Evolutionary conservation across 2,113 vertebrate species (phyloP).

Genomic region (Ctenodactylus gundi): DNA sequence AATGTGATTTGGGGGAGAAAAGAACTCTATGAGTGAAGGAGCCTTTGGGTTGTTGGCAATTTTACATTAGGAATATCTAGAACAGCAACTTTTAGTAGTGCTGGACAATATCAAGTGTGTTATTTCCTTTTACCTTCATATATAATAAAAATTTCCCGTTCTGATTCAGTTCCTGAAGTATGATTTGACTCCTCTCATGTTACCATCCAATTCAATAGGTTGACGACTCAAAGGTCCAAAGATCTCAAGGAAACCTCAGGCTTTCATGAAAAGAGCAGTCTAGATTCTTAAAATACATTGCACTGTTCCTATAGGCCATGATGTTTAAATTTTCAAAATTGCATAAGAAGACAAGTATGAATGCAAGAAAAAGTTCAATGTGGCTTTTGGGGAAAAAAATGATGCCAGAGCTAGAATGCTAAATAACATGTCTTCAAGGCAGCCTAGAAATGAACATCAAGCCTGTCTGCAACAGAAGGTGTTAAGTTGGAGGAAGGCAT

Average conservation of each 20-base stretch:
- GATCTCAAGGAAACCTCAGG: neutral
- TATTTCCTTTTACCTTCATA: neutral
- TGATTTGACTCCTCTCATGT: neutral
- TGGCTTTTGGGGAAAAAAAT: neutral
- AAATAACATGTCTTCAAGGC: neutral
- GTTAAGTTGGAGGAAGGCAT: neutral
- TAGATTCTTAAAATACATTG: neutral
- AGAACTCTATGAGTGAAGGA: neutral
- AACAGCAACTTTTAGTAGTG: neutral
- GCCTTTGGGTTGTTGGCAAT: neutral
- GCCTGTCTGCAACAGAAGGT: neutral
- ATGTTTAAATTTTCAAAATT: neutral
- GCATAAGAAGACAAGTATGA: neutral
- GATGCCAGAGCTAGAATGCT: neutral
- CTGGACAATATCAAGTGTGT: neutral
- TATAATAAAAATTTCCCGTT: neutral
- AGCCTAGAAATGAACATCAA: neutral
- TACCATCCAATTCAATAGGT: neutral
- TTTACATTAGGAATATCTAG: neutral
- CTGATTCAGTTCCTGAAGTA: neutral
- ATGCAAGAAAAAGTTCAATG: neutral
- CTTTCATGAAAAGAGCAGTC: neutral
- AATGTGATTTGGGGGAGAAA: neutral
- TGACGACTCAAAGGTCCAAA: neutral
- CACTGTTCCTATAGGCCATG: neutral